A percentile compares a stretch with the other conserved stretches of the same genome.
Evolutionary conservation across 2,888 invertebrate genomes (phyloP).

Genomic region (Trichogramma evanescens): DNA sequence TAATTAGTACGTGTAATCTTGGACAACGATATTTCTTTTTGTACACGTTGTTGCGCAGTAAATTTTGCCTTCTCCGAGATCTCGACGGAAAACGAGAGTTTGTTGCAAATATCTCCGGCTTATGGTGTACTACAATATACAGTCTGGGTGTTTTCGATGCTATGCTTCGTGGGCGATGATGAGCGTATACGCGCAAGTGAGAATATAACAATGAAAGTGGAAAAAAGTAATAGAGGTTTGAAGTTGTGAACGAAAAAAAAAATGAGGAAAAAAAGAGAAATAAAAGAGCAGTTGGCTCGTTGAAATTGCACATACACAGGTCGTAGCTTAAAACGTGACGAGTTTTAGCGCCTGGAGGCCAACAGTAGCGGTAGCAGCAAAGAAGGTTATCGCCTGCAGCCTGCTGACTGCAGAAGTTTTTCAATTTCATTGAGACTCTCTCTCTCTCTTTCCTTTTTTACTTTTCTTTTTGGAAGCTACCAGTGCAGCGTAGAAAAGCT

Average conservation of each 20-base stretch:
- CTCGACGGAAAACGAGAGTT: too few species aligned
- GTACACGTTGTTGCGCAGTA: too few species aligned
- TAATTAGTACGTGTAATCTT: too few species aligned
- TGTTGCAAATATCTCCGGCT: too few species aligned
- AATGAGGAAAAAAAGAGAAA: not conserved
- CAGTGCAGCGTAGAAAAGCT: not conserved
- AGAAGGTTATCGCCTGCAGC: constrained; percentile 25
- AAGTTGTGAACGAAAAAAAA: not conserved
- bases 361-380: constrained; percentile 3
- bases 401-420: constrained; percentile 21
- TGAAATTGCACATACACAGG: constrained; percentile 16
- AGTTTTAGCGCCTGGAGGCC: constrained; percentile 10
- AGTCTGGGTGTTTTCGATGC: too few species aligned
- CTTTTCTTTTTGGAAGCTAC: not conserved
- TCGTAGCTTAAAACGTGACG: constrained; percentile 16
- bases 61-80: too few species aligned
- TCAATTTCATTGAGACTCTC: constrained; percentile 21
- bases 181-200: too few species aligned
- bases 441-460: not conserved
- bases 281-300: not conserved
- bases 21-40: too few species aligned
- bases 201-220: too few species aligned
- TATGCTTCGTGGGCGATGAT: too few species aligned
- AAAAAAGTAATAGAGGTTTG: not conserved
- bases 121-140: too few species aligned